These are phyloP conservation scores for Noctua janthe DNA, from an alignment of 2,888 invertebrate species.

Conservation along the genomic window DNA sequence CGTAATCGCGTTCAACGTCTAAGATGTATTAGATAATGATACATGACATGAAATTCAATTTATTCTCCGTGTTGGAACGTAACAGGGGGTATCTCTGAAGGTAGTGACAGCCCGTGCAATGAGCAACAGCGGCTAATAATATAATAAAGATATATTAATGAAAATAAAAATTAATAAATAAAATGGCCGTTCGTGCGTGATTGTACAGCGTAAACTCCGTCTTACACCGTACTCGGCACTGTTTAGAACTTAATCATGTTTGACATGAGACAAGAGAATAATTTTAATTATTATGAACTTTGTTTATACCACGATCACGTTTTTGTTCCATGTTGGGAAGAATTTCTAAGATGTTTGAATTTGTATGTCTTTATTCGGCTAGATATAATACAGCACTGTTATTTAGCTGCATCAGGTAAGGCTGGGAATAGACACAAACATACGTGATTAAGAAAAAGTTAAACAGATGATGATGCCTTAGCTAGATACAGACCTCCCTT, in stretches of 20 bases:
- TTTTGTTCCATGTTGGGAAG: neutral
- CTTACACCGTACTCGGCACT: neutral
- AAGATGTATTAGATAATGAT: constrained; percentile 64
- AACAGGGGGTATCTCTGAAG: constrained; percentile 30
- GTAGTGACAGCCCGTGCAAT: constrained; percentile 66
- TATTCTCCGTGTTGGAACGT: constrained; percentile 37
- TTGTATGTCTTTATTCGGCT: neutral
- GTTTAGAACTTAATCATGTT: constrained; percentile 26
- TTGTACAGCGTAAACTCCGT: constrained; percentile 11
- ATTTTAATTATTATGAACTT: constrained; percentile 16
- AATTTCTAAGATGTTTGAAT: neutral
- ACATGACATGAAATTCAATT: constrained; percentile 62
- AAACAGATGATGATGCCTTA: neutral
- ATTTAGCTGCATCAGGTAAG: neutral
- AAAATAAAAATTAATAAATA: constrained; percentile 10
- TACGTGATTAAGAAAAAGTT: neutral
- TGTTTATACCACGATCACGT: neutral
- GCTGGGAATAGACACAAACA: neutral
- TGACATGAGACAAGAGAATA: constrained; percentile 16
- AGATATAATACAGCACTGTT: neutral
- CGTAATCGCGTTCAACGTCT: constrained; percentile 44
- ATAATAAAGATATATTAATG: constrained; percentile 53
- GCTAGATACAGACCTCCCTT: neutral
- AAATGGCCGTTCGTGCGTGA: constrained; percentile 19
- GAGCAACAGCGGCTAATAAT: constrained; percentile 52